phyloP scores from a whole-genome alignment of 2,113 vertebrate genomes.

The Benitochromis conjunctus region DNA sequence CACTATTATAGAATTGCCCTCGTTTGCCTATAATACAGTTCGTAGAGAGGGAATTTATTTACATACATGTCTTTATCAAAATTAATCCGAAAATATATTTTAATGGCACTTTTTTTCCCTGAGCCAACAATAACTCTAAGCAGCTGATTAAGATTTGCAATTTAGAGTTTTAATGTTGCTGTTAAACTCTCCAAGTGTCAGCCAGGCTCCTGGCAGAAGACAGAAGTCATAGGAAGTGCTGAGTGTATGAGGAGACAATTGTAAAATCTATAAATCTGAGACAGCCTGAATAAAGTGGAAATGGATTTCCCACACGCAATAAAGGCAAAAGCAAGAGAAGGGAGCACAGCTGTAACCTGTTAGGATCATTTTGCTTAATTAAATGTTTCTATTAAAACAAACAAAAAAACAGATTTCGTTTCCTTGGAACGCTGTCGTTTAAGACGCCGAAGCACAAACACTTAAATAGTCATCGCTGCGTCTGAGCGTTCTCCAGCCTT shows the following conservation, averaged over 20 bases:
- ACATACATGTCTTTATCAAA: neutral
- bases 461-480: neutral
- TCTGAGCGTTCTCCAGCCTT: neutral
- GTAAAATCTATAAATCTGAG: slow-evolving; percentile 56
- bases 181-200: neutral
- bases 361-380: slow-evolving; percentile 63
- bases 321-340: slow-evolving; percentile 16
- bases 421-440: slow-evolving; percentile 41
- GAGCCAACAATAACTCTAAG: neutral
- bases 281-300: slow-evolving; percentile 51
- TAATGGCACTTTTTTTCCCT: neutral
- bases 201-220: slow-evolving; percentile 5
- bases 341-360: slow-evolving; percentile 50
- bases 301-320: slow-evolving; percentile 58
- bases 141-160: neutral
- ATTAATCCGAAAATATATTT: neutral
- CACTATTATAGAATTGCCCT: neutral
- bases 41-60: neutral
- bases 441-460: slow-evolving; percentile 29
- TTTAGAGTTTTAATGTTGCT: slow-evolving; percentile 2
- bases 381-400: slow-evolving; percentile 63
- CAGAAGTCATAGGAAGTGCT: slow-evolving; percentile 45
- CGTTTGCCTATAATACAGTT: neutral
- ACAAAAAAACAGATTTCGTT: slow-evolving; percentile 34
- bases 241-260: slow-evolving; percentile 54